phyloP scores from a whole-genome alignment of 1,140 invertebrate species.

The Drosophila trapezifrons region DNA sequence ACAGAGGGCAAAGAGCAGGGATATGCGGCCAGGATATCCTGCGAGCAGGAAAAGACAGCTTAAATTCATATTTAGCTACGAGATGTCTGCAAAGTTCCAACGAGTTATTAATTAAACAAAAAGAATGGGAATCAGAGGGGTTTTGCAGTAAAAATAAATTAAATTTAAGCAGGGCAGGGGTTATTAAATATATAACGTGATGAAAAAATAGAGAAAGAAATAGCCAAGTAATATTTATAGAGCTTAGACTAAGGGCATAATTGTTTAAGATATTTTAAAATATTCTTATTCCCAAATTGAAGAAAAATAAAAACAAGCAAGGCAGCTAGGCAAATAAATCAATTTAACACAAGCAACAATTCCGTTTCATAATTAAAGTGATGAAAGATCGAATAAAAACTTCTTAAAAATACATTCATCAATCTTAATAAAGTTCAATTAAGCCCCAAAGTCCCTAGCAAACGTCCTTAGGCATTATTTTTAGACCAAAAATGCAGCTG shows the following conservation, averaged over 20 bases:
- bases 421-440: slow-evolving; percentile 9
- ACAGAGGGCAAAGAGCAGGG: slow-evolving; percentile 38
- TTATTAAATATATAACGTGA: neutral
- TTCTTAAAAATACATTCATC: slow-evolving; percentile 1
- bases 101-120: slow-evolving; percentile 34
- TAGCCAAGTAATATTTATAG: neutral
- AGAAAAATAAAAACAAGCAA: neutral
- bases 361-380: neutral
- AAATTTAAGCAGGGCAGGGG: neutral
- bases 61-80: slow-evolving; percentile 70
- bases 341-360: neutral
- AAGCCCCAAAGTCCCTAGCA: neutral
- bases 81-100: slow-evolving; percentile 51
- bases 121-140: slow-evolving; percentile 1
- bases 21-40: slow-evolving; percentile 18
- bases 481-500: neutral
- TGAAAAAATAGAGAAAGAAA: neutral
- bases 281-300: neutral
- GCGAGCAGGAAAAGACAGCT: slow-evolving; percentile 34
- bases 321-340: neutral
- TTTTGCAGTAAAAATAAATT: slow-evolving; percentile 2
- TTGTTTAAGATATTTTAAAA: neutral
- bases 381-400: neutral
- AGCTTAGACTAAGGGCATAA: neutral
- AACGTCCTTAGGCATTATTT: neutral